Percentiles rank a stretch among this genome's conserved stretches.
phyloP scores from a whole-genome alignment of 2,888 invertebrate genomes.

The Acleris cristana region DNA sequence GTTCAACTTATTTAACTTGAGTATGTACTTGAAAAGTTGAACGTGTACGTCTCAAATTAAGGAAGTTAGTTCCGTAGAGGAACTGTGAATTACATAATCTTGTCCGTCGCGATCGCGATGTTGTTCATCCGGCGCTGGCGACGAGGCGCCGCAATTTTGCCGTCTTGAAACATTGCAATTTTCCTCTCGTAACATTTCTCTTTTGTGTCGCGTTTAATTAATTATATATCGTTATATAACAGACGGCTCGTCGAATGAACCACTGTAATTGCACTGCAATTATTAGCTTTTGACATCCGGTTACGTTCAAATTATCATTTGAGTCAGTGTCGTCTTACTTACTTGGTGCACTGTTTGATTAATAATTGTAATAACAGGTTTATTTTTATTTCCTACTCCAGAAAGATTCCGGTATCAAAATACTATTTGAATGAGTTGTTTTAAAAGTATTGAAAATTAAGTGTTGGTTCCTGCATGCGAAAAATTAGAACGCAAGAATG shows the following conservation, averaged over 20 bases:
- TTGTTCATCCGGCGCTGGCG: conserved; percentile 3
- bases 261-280: conserved; percentile 19
- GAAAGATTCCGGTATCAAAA: no score
- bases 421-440: no score
- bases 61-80: conserved; percentile 28
- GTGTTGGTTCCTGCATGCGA: no score
- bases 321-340: neutral
- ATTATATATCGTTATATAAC: conserved; percentile 54
- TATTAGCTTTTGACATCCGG: conserved; percentile 24
- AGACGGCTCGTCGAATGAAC: conserved; percentile 35
- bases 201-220: conserved; percentile 56
- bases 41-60: conserved; percentile 22
- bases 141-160: conserved; percentile 54
- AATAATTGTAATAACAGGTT: no score
- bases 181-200: conserved; percentile 61
- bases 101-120: conserved; percentile 34
- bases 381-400: no score
- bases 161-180: conserved; percentile 58
- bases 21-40: conserved; percentile 4
- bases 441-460: no score
- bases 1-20: neutral
- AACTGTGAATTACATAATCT: conserved; percentile 38
- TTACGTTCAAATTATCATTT: neutral
- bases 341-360: no score
- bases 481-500: neutral